A percentile compares a stretch with the other conserved stretches of the same genome.
Conservation (phyloP, 2,888 invertebrate genomes). For the Zeuzera pyrina region DNA sequence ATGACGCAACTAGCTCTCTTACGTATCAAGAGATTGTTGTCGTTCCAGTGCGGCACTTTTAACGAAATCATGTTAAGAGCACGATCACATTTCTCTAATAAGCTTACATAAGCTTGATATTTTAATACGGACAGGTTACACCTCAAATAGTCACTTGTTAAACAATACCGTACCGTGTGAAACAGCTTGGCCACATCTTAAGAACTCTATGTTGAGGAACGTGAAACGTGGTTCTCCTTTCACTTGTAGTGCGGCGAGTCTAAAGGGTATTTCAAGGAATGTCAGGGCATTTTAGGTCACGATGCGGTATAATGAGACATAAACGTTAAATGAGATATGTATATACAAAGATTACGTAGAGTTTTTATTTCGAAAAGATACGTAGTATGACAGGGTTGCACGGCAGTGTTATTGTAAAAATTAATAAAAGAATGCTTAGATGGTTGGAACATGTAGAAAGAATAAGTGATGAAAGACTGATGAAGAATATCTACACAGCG, state of each 20-base stretch:
- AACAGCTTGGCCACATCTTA: conserved; percentile 40
- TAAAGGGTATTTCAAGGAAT: conserved; percentile 44
- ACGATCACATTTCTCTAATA: conserved; percentile 31
- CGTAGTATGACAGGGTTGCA: too few relatives aligned
- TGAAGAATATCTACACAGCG: too few relatives aligned
- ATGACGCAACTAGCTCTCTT: conserved; percentile 19
- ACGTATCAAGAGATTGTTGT: conserved; percentile 19
- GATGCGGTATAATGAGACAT: conserved; percentile 21
- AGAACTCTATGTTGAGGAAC: conserved; percentile 33
- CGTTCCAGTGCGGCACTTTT: conserved; percentile 14
- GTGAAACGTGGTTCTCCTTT: conserved; percentile 45
- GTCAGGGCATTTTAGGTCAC: conserved; percentile 41
- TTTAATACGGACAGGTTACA: conserved; percentile 33
- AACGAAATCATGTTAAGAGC: conserved; percentile 18
- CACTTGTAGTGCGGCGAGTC: conserved; percentile 44
- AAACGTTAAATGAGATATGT: not conserved
- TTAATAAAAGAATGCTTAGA: too few relatives aligned
- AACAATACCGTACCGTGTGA: conserved; percentile 54
- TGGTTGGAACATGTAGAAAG: too few relatives aligned
- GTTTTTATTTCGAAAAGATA: too few relatives aligned
- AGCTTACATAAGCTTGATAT: conserved; percentile 35
- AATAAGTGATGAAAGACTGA: too few relatives aligned
- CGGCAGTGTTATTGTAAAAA: too few relatives aligned
- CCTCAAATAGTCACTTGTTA: too few relatives aligned
- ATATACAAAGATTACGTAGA: too few relatives aligned